Percentiles rank a stretch among this genome's conserved stretches.
Conservation (phyloP, 2,113 vertebrate species). For the Eptesicus fuscus region DNA sequence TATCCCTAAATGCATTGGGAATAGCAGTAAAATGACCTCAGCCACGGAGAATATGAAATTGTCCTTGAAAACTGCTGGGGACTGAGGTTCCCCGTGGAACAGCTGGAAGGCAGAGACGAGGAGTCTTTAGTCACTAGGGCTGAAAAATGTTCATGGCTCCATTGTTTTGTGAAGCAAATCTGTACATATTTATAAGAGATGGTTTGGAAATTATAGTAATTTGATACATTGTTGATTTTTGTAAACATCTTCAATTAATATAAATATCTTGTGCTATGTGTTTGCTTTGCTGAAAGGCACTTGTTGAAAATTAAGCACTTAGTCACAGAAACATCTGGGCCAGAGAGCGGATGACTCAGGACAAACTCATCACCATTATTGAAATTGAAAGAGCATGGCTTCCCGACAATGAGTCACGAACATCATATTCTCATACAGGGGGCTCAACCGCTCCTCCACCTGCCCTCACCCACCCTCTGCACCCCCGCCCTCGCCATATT, state of each 20-base stretch:
- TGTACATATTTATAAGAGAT: not conserved
- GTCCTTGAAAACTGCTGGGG: not conserved
- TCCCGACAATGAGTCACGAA: constrained; percentile 48
- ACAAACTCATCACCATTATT: constrained; percentile 46
- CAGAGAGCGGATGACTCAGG: constrained; percentile 57
- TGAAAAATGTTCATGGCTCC: not conserved
- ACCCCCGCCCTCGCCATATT: not conserved
- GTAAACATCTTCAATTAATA: constrained; percentile 51
- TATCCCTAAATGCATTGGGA: not conserved
- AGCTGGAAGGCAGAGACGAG: not conserved
- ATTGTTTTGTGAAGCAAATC: not conserved
- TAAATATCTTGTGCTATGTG: constrained; percentile 33
- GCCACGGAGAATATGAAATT: not conserved
- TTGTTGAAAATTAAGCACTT: constrained; percentile 52
- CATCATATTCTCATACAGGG: not conserved
- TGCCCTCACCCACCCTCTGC: not conserved
- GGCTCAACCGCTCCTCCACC: not conserved
- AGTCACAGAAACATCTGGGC: constrained; percentile 69
- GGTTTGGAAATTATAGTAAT: constrained; percentile 17
- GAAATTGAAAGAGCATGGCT: constrained; percentile 42
- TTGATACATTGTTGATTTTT: constrained; percentile 28
- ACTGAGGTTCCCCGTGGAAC: not conserved
- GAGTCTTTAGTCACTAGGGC: not conserved
- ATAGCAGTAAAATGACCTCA: not conserved
- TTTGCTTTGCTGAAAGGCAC: constrained; percentile 58